Base-by-base conservation (phyloP, 2,113 vertebrate genomes). In the Tautogolabrus adspersus region DNA sequence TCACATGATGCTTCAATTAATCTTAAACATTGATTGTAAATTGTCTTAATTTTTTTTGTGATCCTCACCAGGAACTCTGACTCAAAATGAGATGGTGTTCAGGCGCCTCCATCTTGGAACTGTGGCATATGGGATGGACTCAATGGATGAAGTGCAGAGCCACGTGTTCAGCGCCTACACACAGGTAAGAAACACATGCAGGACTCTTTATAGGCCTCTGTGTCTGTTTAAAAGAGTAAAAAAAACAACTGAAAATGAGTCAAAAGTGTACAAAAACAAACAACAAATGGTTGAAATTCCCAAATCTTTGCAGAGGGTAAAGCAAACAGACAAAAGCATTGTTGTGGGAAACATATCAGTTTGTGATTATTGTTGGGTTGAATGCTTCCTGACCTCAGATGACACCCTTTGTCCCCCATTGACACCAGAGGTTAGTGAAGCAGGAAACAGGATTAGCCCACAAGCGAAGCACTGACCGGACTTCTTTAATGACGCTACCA, bases 71-170 rank as follows among this genome's bases (percentile, higher is more conserved):
- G 98, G 98, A 34, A 99, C 98, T 51, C 96, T 99, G 0, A 99
- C 98, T 0, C 97, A 97, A 88, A 99, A 99, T 0, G 98, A 99
- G 93, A 99, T 99, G 98, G 96, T 99, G 79, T 99, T 99, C 92
- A 94, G 98, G 47, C 93, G 98, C 1, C 96, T 99, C 10, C 98
- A 99, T 54, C 96, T 99, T 52, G 98, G 98, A 3, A 99, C 98
- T 0, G 97, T 99, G 67, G 97, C 98, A 0, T 99, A 98, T 0
- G 97, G 97, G 21, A 95, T 98, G 79, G 98, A 99, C 92, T 99
- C 98, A 0, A 99, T 99, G 97, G 98, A 99, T 10, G 98, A 99
- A 93, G 98, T 99, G 1, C 97, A 99, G 82, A 98, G 98, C 86
- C 97, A 98, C 61, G 97, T 99, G 42, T 99, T 99, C 85, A 99